A percentile compares a stretch with the other conserved stretches of the same genome.
phyloP scores from a whole-genome alignment of 2,888 invertebrate genomes.

The Dastarcus helophoroides region DNA sequence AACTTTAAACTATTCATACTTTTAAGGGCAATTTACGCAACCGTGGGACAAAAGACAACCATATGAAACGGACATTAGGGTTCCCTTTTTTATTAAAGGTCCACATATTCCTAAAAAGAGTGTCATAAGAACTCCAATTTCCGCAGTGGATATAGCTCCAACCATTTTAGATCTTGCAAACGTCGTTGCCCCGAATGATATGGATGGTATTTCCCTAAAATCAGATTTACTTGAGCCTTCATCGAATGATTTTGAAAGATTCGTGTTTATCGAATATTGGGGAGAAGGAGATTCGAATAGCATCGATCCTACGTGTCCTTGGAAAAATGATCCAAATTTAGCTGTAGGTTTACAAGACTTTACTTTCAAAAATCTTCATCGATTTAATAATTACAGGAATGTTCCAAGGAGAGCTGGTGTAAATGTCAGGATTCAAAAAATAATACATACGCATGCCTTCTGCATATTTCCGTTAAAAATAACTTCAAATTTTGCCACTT shows the following conservation, averaged over 20 bases:
- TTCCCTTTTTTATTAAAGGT: conserved; percentile 72
- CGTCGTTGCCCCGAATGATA: conserved; percentile 37
- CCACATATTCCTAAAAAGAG: conserved; percentile 48
- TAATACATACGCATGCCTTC: conserved; percentile 72
- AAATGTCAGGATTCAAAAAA: conserved; percentile 78
- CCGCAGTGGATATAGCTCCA: conserved; percentile 74
- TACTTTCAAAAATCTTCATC: neutral
- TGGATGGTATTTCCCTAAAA: conserved; percentile 53
- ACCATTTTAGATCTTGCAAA: conserved; percentile 68
- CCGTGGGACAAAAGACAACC: conserved; percentile 83
- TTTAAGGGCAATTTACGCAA: conserved; percentile 73
- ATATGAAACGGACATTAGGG: conserved; percentile 79
- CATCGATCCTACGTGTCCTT: conserved; percentile 53
- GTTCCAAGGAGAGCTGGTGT: conserved; percentile 54
- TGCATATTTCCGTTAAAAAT: conserved; percentile 45
- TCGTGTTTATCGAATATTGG: conserved; percentile 67
- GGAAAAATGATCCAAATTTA: conserved; percentile 36
- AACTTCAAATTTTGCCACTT: conserved; percentile 56
- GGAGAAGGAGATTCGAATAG: conserved; percentile 57
- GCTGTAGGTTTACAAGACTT: neutral
- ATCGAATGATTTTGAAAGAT: conserved; percentile 32
- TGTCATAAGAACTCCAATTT: conserved; percentile 45
- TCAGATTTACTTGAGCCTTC: conserved; percentile 16
- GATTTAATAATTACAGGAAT: conserved; percentile 43
- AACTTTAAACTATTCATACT: neutral